Conservation (phyloP, 2,888 invertebrate species). For the Julus scanicus region DNA sequence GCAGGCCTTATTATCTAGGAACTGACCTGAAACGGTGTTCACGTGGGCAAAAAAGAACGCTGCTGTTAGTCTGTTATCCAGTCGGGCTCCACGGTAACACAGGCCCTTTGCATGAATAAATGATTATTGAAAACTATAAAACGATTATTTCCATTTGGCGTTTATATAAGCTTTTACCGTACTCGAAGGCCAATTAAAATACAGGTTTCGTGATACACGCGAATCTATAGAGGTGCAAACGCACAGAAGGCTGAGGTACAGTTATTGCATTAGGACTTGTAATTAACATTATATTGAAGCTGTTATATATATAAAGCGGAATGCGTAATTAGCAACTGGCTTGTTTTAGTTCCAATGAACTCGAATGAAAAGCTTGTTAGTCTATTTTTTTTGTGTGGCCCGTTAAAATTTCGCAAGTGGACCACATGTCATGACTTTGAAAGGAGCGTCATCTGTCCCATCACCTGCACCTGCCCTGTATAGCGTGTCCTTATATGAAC, state of each 20-base stretch:
- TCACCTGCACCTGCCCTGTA: neutral
- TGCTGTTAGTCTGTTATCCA: neutral
- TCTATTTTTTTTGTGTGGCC: neutral
- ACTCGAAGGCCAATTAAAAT: neutral
- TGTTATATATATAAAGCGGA: neutral
- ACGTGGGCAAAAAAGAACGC: neutral
- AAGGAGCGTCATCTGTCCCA: slow-evolving; percentile 17
- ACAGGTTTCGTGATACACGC: slow-evolving; percentile 37
- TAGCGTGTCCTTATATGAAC: slow-evolving; percentile 14
- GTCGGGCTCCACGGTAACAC: neutral
- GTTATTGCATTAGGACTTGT: neutral
- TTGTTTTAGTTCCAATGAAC: slow-evolving; percentile 52
- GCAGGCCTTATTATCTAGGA: neutral
- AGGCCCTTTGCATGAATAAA: slow-evolving; percentile 10
- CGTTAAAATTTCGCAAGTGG: slow-evolving; percentile 1
- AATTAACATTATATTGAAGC: slow-evolving; percentile 46
- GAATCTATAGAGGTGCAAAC: neutral
- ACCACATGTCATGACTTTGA: slow-evolving; percentile 39
- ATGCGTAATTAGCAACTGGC: slow-evolving; percentile 27
- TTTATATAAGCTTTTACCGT: neutral
- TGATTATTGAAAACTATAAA: slow-evolving; percentile 36
- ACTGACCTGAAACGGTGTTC: neutral
- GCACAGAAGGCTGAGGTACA: neutral
- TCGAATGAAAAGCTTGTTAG: slow-evolving; percentile 51
- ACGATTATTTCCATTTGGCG: neutral